Percentiles rank a stretch among this genome's conserved stretches.
phyloP scores from a whole-genome alignment of 2,797 vertebrate species.

The Malacoctenus gilli region DNA sequence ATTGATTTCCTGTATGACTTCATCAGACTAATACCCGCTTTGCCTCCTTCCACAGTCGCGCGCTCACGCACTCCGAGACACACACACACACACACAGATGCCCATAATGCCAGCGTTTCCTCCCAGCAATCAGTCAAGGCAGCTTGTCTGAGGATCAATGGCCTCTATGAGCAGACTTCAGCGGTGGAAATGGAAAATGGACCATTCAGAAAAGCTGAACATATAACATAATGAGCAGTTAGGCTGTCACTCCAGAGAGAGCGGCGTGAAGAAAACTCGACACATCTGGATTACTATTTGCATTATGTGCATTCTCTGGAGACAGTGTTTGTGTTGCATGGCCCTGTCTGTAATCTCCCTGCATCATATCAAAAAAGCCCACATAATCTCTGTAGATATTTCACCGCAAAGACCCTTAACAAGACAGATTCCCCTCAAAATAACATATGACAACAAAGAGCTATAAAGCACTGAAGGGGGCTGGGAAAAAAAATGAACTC shows the following conservation, averaged over 20 bases:
- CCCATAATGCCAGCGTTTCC: constrained; percentile 83
- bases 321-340: constrained; percentile 40
- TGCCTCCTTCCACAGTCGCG: constrained; percentile 81
- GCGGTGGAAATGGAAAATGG: constrained; percentile 65
- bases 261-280: constrained; percentile 32
- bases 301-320: constrained; percentile 35
- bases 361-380: constrained; percentile 45
- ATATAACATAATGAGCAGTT: constrained; percentile 66
- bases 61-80: constrained; percentile 30
- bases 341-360: constrained; percentile 41
- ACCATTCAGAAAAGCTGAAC: constrained; percentile 59
- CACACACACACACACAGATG: constrained; percentile 42
- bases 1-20: constrained; percentile 98
- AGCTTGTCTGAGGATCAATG: constrained; percentile 75
- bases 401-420: constrained; percentile 71
- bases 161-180: constrained; percentile 68
- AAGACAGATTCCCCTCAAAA: constrained; percentile 63
- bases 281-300: constrained; percentile 53
- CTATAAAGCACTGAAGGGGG: constrained; percentile 72
- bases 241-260: constrained; percentile 49
- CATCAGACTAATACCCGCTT: constrained; percentile 93
- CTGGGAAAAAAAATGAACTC: constrained; percentile 73
- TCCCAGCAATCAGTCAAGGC: constrained; percentile 73
- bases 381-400: constrained; percentile 67
- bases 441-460: constrained; percentile 86